Conservation (phyloP, 2,888 invertebrate species). For the Drosophila cognata region DNA sequence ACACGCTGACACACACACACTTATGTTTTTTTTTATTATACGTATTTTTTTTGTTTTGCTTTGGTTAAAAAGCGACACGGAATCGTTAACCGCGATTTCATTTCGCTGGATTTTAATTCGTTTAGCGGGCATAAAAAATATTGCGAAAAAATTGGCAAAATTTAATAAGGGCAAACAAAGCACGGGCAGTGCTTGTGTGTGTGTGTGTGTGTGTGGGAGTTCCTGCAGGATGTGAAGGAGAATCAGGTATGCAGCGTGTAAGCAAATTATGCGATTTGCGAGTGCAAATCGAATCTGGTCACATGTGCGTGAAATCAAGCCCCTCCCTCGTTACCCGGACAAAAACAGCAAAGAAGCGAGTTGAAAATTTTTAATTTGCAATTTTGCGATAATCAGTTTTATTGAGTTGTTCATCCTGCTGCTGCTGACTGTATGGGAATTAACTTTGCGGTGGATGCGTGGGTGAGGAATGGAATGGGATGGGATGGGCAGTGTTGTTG, state of each 20-base stretch:
- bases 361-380: constrained; percentile 67
- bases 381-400: constrained; percentile 78
- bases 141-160: constrained; percentile 69
- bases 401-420: constrained; percentile 57
- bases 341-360: constrained; percentile 17
- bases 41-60: not conserved
- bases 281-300: constrained; percentile 76
- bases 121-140: constrained; percentile 50
- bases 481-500: not conserved
- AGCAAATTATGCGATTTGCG: constrained; percentile 57
- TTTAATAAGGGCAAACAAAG: constrained; percentile 77
- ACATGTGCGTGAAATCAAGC: constrained; percentile 78
- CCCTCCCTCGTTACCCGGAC: not conserved
- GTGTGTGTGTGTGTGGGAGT: constrained; percentile 1
- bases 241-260: constrained; percentile 27
- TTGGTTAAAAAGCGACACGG: constrained; percentile 59
- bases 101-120: constrained; percentile 69
- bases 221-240: constrained; percentile 44
- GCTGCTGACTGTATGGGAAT: constrained; percentile 11
- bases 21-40: constrained; percentile 3
- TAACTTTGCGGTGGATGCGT: not conserved
- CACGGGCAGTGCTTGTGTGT: constrained; percentile 3
- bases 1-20: constrained; percentile 22
- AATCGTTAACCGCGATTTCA: constrained; percentile 75
- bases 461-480: not conserved